These are phyloP conservation scores for Odontomachus brunneus DNA, from an alignment of 1,140 invertebrate genomes.

Conservation along the genomic window DNA sequence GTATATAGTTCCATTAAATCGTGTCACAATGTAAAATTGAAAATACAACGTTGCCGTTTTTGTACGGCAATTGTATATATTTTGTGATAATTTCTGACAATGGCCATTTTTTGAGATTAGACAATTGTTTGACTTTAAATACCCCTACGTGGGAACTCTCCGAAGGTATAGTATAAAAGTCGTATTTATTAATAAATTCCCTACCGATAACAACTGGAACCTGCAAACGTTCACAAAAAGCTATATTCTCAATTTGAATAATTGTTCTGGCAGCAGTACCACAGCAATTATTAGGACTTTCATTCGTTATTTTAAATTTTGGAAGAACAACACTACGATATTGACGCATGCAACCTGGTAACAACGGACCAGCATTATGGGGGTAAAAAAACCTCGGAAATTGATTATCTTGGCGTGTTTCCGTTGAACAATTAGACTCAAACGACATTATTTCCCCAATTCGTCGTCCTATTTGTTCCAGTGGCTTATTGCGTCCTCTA, in stretches of 20 bases:
- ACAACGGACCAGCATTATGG: neutral
- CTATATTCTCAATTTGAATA: too few species aligned
- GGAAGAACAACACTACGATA: neutral
- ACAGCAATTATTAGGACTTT: too few species aligned
- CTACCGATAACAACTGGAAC: constrained; percentile 1
- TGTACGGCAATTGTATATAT: constrained; percentile 18
- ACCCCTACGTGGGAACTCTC: neutral
- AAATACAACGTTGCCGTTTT: neutral
- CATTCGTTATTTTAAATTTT: too few species aligned
- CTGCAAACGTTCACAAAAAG: constrained; percentile 15
- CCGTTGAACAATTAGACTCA: too few species aligned
- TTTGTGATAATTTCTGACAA: neutral
- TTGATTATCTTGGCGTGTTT: too few species aligned
- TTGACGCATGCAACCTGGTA: constrained; percentile 1
- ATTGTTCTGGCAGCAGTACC: too few species aligned
- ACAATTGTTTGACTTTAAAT: constrained; percentile 21
- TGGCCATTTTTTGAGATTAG: constrained; percentile 4
- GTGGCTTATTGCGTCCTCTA: neutral
- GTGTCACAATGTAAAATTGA: constrained; percentile 21
- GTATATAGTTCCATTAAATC: too few species aligned
- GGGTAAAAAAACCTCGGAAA: constrained; percentile 6
- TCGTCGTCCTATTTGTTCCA: constrained; percentile 18
- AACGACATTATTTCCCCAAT: constrained; percentile 19
- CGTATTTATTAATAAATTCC: constrained; percentile 3
- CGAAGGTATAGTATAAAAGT: constrained; percentile 20